Evolutionary conservation across 2,113 vertebrate genomes (phyloP), one percentile per base, ranked within the genome.

Genomic region (Chionomys nivalis): DNA sequence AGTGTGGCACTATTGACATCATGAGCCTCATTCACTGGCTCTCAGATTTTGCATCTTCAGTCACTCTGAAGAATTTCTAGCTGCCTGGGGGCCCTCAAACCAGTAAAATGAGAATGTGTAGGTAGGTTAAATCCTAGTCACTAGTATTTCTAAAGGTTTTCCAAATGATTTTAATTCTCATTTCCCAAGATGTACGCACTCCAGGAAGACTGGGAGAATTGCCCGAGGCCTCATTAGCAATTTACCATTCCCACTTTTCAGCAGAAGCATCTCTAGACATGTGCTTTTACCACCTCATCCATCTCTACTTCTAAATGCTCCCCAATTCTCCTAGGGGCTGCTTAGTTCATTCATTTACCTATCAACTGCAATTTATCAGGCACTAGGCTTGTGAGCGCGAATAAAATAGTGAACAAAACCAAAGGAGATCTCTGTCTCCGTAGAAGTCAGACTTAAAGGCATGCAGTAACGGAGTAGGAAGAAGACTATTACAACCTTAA

Each of bases 381-480:
- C 75, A 78, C 3, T 77, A 26, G 19, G 63, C 12, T 90, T 26
- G 12, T 81, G 58, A 39, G 17, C 68, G 14, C 49, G 70, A 85
- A 91, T 86, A 86, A 87, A 93, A 87, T 10, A 42, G 42, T 72
- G 81, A 96, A 31, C 42, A 66, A 91, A 93, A 87, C 12, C 39
- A 86, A 44, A 65, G 31, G 52, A 86, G n/a, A 73, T 93, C 75
- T 89, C 73, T 85, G 33, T 28, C 61, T 17, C 66, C 11, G 1
- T 13, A 58, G 52, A 61, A 39, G 47, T 87, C 88, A 78, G 13
- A 83, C 21, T 88, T 68, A 65, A 70, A 44, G 66, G 24, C n/a
- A 81, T 21, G 52, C 10, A 65, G 23, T 52, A 33, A 90, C 24
- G 1, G 12, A 63, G 63, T 8, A 73, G 36, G 19, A 17, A 94